A percentile compares a stretch with the other conserved stretches of the same genome.
Evolutionary conservation across 2,797 vertebrate genomes (phyloP).

Genomic region (Myripristis jacobus): DNA sequence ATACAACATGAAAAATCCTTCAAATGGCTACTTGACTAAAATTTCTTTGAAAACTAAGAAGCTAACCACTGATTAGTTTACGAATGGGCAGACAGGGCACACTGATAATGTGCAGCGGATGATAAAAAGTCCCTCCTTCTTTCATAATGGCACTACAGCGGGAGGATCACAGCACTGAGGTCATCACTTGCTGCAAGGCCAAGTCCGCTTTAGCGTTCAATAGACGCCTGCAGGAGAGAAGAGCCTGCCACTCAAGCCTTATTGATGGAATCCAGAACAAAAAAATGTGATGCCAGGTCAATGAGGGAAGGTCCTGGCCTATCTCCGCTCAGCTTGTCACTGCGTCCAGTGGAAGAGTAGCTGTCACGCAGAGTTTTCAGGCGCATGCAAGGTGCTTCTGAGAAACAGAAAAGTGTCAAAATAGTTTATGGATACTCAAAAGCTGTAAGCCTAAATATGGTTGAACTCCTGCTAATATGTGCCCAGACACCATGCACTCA

Average conservation of each 20-base stretch:
- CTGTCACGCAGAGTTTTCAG: conserved; percentile 59
- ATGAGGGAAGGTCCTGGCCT: conserved; percentile 60
- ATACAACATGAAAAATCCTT: conserved; percentile 43
- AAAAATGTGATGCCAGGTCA: conserved; percentile 60
- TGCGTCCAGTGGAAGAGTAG: conserved; percentile 55
- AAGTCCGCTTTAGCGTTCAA: conserved; percentile 58
- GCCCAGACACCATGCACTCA: too few relatives aligned
- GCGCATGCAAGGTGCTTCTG: conserved; percentile 36
- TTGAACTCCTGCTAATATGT: conserved; percentile 11
- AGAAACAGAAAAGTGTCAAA: conserved; percentile 58
- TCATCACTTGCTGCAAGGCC: conserved; percentile 61
- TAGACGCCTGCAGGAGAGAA: conserved; percentile 43
- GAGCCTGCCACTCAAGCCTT: conserved; percentile 66
- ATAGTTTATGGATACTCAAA: conserved; percentile 49
- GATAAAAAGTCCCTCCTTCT: conserved; percentile 49
- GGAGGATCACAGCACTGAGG: conserved; percentile 53
- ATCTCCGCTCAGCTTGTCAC: conserved; percentile 57
- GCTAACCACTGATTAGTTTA: conserved; percentile 48
- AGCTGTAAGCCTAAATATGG: conserved; percentile 40
- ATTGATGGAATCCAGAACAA: conserved; percentile 67
- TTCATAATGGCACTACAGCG: conserved; percentile 39
- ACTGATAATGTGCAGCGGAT: conserved; percentile 27
- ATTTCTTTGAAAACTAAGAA: conserved; percentile 38
- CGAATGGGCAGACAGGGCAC: conserved; percentile 8
- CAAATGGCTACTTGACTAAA: conserved; percentile 51